phyloP scores from a whole-genome alignment of 2,113 vertebrate genomes.

The Notechis scutatus region DNA sequence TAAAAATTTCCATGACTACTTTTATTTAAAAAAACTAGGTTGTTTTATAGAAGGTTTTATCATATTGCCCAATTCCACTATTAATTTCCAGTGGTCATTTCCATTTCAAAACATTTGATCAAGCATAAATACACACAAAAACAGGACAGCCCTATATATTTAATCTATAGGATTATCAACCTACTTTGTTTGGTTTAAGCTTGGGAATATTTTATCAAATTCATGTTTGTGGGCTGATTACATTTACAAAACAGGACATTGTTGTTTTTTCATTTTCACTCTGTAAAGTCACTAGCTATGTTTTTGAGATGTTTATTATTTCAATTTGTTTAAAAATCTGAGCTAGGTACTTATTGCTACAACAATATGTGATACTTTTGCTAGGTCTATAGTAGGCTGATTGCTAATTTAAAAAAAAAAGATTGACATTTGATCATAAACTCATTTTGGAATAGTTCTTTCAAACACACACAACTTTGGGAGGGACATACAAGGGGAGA shows the following conservation, averaged over 20 bases:
- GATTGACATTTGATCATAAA: neutral
- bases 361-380: neutral
- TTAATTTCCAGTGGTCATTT: neutral
- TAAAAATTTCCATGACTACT: neutral
- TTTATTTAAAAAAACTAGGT: neutral
- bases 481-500: neutral
- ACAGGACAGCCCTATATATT: neutral
- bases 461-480: neutral
- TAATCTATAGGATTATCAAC: conserved; percentile 3
- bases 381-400: neutral
- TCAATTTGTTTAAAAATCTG: conserved; percentile 20
- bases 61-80: neutral
- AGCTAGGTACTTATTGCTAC: neutral
- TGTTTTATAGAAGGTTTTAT: neutral
- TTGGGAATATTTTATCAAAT: neutral
- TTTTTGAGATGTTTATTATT: conserved; percentile 7
- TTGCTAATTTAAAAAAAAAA: neutral
- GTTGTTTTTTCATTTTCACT: neutral
- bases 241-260: conserved; percentile 6
- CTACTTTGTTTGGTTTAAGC: neutral
- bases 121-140: conserved; percentile 1
- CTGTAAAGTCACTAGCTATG: neutral
- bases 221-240: conserved; percentile 6
- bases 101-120: neutral
- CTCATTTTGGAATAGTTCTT: neutral